Conservation (phyloP, 2,888 invertebrate genomes). For the Eilema griseolum region DNA sequence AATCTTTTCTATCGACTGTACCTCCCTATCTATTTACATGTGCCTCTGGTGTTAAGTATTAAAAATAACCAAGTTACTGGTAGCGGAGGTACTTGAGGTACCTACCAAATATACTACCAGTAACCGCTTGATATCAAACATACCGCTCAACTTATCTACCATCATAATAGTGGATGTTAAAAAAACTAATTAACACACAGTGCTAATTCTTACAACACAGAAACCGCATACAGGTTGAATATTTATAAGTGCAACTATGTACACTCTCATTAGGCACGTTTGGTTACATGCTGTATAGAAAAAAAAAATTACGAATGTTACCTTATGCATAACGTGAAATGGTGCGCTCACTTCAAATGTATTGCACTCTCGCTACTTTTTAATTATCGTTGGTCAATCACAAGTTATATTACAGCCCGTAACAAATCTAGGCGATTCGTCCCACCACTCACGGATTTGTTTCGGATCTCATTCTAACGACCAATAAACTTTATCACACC, state of each 20-base stretch:
- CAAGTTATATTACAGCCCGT: constrained; percentile 64
- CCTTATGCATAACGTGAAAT: constrained; percentile 36
- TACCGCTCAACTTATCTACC: neutral
- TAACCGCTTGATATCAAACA: neutral
- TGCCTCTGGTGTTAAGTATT: too few species aligned
- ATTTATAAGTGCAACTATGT: neutral
- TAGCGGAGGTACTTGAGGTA: too few species aligned
- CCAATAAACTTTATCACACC: constrained; percentile 83
- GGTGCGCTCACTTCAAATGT: constrained; percentile 55
- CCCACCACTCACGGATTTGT: constrained; percentile 74
- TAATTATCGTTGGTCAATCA: constrained; percentile 81
- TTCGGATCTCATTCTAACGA: constrained; percentile 77
- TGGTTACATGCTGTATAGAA: neutral
- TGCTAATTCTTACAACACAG: neutral
- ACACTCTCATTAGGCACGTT: constrained; percentile 21
- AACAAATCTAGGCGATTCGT: constrained; percentile 73
- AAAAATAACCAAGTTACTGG: too few species aligned
- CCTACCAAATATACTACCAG: neutral
- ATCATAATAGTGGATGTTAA: neutral
- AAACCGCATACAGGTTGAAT: neutral
- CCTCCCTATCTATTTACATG: too few species aligned
- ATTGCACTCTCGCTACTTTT: constrained; percentile 75
- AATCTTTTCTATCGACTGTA: too few species aligned
- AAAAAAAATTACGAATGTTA: constrained; percentile 27
- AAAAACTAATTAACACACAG: neutral